Evolutionary conservation across 2,888 invertebrate genomes (phyloP).

Genomic region (Fragum fragum): DNA sequence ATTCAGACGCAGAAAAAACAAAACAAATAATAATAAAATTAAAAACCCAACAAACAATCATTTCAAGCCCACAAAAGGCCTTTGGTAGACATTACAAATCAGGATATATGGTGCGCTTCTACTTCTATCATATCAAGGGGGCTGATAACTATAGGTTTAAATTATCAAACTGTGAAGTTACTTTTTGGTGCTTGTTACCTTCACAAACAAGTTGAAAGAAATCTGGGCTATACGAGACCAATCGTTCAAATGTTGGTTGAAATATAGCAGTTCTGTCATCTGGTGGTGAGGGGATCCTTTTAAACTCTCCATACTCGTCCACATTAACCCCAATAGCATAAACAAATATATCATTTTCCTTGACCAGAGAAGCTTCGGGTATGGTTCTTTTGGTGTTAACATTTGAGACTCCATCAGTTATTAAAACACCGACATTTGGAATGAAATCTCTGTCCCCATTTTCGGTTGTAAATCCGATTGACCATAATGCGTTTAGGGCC

Average conservation of each 20-base stretch:
- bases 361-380: slow-evolving; percentile 60
- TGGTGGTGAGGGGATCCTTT: slow-evolving; percentile 50
- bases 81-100: too few species aligned
- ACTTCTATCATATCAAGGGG: too few species aligned
- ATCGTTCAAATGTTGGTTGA: slow-evolving; percentile 33
- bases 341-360: slow-evolving; percentile 63
- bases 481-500: slow-evolving; percentile 55
- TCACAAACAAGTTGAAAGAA: slow-evolving; percentile 46
- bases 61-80: too few species aligned
- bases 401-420: slow-evolving; percentile 74
- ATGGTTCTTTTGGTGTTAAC: slow-evolving; percentile 54
- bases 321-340: slow-evolving; percentile 71
- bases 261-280: slow-evolving; percentile 38
- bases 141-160: too few species aligned
- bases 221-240: slow-evolving; percentile 25
- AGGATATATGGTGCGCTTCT: too few species aligned
- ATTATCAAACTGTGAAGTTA: too few species aligned
- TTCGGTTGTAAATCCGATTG: slow-evolving; percentile 45
- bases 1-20: too few species aligned
- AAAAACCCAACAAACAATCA: too few species aligned
- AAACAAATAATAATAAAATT: too few species aligned
- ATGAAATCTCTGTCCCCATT: slow-evolving; percentile 66
- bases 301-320: slow-evolving; percentile 47
- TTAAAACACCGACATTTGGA: slow-evolving; percentile 73
- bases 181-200: slow-evolving; percentile 35